Conservation (phyloP, 2,113 vertebrate genomes). For the Cryptotis parvus region DNA sequence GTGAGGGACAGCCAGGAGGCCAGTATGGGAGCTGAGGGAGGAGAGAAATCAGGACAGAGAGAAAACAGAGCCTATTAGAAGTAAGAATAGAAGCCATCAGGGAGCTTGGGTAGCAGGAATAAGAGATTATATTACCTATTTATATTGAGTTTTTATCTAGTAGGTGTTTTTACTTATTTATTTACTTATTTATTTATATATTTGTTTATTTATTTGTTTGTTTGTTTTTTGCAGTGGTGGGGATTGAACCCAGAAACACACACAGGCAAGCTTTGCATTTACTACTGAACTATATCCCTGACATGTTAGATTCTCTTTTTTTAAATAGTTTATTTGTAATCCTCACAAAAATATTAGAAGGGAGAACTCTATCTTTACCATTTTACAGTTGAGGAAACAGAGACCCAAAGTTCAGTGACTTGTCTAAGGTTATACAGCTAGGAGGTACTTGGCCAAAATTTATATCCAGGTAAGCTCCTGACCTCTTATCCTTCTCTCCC, state of each 20-base stretch:
- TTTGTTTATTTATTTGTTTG: too few relatives aligned
- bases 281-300: not conserved
- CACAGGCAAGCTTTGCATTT: too few relatives aligned
- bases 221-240: too few relatives aligned
- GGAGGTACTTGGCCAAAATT: constrained; percentile 14
- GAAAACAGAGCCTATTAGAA: not conserved
- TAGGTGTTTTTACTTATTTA: too few relatives aligned
- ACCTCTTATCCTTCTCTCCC: not conserved
- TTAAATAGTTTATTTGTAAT: constrained; percentile 55
- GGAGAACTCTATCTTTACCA: not conserved
- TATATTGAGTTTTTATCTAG: too few relatives aligned
- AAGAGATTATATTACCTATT: not conserved
- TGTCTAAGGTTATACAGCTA: not conserved
- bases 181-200: too few relatives aligned
- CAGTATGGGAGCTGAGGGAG: too few relatives aligned
- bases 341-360: constrained; percentile 18
- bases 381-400: constrained; percentile 32
- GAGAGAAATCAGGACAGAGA: not conserved
- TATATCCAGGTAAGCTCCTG: not conserved
- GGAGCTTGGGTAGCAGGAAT: not conserved
- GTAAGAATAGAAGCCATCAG: not conserved
- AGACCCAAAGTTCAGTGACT: constrained; percentile 19
- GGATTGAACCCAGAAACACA: too few relatives aligned
- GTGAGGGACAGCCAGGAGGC: too few relatives aligned
- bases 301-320: too few relatives aligned